Base-by-base conservation (phyloP, 2,888 invertebrate genomes). In the Scaptomyza cyrtandrae region DNA sequence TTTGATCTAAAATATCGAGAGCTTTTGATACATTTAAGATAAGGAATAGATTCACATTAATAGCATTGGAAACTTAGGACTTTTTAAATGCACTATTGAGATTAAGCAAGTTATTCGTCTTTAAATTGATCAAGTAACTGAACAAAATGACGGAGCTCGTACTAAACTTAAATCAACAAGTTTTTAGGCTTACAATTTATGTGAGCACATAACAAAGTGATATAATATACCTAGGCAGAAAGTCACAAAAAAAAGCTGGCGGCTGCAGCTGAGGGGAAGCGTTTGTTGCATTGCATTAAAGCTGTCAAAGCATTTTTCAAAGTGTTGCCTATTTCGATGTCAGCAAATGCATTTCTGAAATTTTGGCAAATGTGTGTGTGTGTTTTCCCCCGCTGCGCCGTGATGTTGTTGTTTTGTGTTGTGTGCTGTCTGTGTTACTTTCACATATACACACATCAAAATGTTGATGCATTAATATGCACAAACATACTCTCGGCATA, bases 301-400 rank as follows among this genome's bases (percentile, higher is more conserved):
- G 84, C 80, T 84, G 89, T 84, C 82, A 79, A 74, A 71, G 74
- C 68, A 86, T 90, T 89, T 89, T 85, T 88, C 86, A 88, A 80
- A 82, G 75, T 72, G 71, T 77, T 86, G 88, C 76, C 83, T 85
- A 80, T 90, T 86, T 84, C 70, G 76, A 64, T 77, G 75, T 81
- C 89, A 64, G 77, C 75, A 78, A 75, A 74, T 78, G 80, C 80
- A 88, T 82, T 80, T 70, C 55, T 64, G 9, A 79, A 84, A 77
- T 75, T 46, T 46, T 4, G 16, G 64, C 11, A 65, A 80, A 77
- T 76, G 64, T 68, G 10, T 80, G 65, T 68, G 3, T 35, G 3
- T 39, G 7, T 7, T 14, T 71, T 71, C 59, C 52, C 68, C 67
- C 52, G 65, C 61, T 48, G 35, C 31, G 41, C 35, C 52, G n/a